Base-by-base conservation (phyloP, 2,113 vertebrate species). In the Lamprotornis superbus region DNA sequence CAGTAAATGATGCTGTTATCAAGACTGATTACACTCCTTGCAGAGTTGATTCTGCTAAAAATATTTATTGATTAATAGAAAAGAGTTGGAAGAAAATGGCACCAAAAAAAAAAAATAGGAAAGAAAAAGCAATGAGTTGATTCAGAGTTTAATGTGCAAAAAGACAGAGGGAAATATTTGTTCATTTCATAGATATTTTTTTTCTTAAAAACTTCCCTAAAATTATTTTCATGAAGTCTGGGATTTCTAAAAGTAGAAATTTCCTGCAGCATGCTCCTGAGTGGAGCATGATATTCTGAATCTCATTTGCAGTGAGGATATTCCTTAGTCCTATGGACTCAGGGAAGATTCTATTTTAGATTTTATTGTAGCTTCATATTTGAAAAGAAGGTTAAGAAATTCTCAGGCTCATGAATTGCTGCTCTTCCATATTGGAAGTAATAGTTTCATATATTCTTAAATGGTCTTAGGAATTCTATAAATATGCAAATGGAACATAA, bases 281-380 rank as follows among this genome's bases (percentile, higher is more conserved):
- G 4, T 33, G 18, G 12, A 77, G 3, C 18, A 8, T 47, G 27
- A 52, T 88, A 55, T 88, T 95, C 55, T 85, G 75, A 92, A 83
- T 88, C 55, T 92, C 46, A 90, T 83, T 93, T 93, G 24, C 55
- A 77, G 33, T 69, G 33, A 83, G 46, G 42, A 67, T 78, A 47
- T 9, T 77, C 30, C 46, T 61, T 60, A 61, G 39, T 25, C 31
- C 24, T 42, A 10, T 44, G 17, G 61, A 84, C 35, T 94, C 35
- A 24, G 39, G 78, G 35, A 92, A 83, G 42, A 90, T 93, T 86
- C n/a, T 90, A 57, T 86, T 96, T 96, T 86, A 89, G 83, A 86
- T 86, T 88, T 86, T 83, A 85, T 77, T 81, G n/a, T 70, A 81
- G 15, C 30, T 90, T 74, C 21, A 10, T 86, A 70, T 86, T 96